Conservation (phyloP, 2,888 invertebrate species). For the Plebejus melissa region DNA sequence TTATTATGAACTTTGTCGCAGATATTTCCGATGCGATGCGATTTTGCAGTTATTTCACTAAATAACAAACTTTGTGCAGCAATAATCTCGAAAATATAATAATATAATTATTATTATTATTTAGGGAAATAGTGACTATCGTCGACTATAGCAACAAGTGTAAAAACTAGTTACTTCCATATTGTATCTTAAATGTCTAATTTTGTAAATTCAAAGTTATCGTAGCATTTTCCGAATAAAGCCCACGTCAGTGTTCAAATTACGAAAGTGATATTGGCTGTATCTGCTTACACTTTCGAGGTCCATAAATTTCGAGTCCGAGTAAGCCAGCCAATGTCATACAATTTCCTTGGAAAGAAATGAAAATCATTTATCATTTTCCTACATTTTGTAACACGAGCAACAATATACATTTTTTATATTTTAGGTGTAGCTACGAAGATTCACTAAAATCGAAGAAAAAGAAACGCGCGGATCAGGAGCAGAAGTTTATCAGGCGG, state of each 20-base stretch:
- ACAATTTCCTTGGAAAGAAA: not conserved
- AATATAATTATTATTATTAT: not conserved
- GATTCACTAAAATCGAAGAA: constrained; percentile 84
- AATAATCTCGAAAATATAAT: too few relatives aligned
- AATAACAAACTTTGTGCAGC: too few relatives aligned
- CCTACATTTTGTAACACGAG: not conserved
- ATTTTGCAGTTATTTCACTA: too few relatives aligned
- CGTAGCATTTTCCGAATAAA: not conserved
- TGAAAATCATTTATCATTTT: not conserved
- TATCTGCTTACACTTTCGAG: not conserved
- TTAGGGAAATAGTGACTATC: not conserved
- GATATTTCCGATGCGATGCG: too few relatives aligned
- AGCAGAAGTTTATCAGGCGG: constrained; percentile 56
- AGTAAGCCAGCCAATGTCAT: not conserved
- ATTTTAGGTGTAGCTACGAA: constrained; percentile 85
- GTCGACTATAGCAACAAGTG: not conserved
- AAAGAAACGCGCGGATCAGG: constrained; percentile 44
- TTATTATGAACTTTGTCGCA: too few relatives aligned
- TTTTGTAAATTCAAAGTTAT: not conserved
- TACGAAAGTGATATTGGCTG: constrained; percentile 13
- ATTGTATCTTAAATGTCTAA: not conserved
- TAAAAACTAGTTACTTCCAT: not conserved
- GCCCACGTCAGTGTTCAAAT: not conserved
- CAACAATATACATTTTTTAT: not conserved
- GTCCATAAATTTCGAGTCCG: not conserved